These are phyloP conservation scores for Zapornia atra DNA, from an alignment of 2,113 vertebrate species.

Conservation along the genomic window DNA sequence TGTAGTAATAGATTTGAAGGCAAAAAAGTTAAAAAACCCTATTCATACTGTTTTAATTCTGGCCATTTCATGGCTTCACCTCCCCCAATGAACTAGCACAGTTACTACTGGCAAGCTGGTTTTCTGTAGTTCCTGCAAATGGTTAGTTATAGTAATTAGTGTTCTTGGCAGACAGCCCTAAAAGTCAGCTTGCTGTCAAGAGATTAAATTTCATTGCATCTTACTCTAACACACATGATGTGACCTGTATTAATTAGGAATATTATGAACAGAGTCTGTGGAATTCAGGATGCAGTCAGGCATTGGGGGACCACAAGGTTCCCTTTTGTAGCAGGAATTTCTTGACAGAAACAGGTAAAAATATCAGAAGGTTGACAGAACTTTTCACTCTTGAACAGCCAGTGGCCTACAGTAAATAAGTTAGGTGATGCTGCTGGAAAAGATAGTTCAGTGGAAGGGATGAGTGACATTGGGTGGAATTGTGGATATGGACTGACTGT, in stretches of 20 bases:
- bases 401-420: not conserved
- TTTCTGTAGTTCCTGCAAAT: conserved; percentile 5
- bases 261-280: not conserved
- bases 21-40: not conserved
- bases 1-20: not conserved
- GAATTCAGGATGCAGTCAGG: not conserved
- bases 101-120: not conserved
- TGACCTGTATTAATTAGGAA: not conserved
- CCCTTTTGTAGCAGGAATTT: not conserved
- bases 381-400: not conserved
- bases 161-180: conserved; percentile 35
- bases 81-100: not conserved
- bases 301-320: not conserved
- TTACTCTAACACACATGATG: not conserved
- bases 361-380: not conserved
- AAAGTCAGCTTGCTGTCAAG: conserved; percentile 5
- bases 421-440: not conserved
- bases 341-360: not conserved
- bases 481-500: not conserved
- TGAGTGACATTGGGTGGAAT: not conserved
- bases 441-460: not conserved
- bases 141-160: conserved; percentile 3
- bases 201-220: not conserved
- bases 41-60: not conserved
- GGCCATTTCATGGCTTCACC: not conserved